phyloP scores from a whole-genome alignment of 2,113 vertebrate genomes.

The Colinus virginianus region DNA sequence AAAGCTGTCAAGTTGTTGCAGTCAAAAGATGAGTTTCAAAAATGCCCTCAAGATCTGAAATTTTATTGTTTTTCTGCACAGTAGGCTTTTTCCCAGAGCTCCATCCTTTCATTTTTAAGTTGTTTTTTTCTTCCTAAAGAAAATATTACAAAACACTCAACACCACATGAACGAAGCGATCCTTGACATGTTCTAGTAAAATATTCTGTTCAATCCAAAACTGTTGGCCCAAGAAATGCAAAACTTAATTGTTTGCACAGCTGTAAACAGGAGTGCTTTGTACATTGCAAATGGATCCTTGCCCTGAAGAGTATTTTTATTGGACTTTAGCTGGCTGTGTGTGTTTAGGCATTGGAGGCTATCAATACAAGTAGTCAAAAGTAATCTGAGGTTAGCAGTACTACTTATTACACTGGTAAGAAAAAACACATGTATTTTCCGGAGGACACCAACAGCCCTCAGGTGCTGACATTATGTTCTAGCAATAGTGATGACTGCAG shows the following conservation, averaged over 20 bases:
- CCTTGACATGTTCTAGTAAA: neutral
- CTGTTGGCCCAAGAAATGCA: neutral
- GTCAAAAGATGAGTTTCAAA: slow-evolving; percentile 1
- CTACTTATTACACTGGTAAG: neutral
- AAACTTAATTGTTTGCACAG: neutral
- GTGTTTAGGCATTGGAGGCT: neutral
- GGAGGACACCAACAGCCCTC: neutral
- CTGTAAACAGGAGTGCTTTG: neutral
- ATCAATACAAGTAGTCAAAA: neutral
- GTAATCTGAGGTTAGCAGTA: neutral
- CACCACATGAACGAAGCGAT: neutral
- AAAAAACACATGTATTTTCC: neutral
- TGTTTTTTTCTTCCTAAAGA: neutral
- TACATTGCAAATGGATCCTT: neutral
- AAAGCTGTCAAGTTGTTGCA: slow-evolving; percentile 16
- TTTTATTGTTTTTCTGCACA: neutral
- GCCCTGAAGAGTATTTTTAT: neutral
- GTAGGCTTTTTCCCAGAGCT: neutral
- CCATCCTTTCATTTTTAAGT: neutral
- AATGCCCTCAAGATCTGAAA: neutral
- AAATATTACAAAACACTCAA: neutral
- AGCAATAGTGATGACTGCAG: neutral
- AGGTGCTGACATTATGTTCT: neutral
- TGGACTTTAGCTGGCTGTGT: neutral
- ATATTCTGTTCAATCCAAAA: neutral